Conservation (phyloP, 2,797 vertebrate genomes). For the Peromyscus attwateri region DNA sequence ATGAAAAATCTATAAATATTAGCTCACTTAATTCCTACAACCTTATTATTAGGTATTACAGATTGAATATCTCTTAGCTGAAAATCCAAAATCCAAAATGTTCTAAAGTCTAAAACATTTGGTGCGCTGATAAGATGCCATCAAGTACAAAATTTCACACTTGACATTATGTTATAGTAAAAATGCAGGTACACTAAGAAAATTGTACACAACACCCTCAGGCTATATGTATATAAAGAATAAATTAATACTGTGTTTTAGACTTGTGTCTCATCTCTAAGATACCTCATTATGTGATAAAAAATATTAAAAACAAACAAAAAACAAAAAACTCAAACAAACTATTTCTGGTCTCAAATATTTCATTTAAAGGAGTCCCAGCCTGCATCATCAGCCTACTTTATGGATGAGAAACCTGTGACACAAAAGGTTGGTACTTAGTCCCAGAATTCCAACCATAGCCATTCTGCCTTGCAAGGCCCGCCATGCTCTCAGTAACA, state of each 20-base stretch:
- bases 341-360: background rate
- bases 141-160: background rate
- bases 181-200: background rate
- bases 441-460: conserved; percentile 9
- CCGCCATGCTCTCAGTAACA: background rate
- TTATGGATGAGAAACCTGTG: background rate
- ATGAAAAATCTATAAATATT: background rate
- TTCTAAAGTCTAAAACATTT: background rate
- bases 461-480: background rate
- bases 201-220: background rate
- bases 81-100: conserved; percentile 9
- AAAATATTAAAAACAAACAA: background rate
- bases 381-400: background rate
- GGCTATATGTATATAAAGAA: background rate
- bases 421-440: background rate
- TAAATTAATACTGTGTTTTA: background rate
- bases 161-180: background rate
- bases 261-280: background rate
- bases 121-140: background rate
- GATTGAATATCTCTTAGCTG: background rate
- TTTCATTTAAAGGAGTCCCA: background rate
- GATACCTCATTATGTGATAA: background rate
- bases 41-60: background rate
- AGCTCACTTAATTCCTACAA: background rate
- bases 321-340: background rate